These are phyloP conservation scores for Pangasius krempfi DNA, from an alignment of 2,797 vertebrate species.

Conservation along the genomic window DNA sequence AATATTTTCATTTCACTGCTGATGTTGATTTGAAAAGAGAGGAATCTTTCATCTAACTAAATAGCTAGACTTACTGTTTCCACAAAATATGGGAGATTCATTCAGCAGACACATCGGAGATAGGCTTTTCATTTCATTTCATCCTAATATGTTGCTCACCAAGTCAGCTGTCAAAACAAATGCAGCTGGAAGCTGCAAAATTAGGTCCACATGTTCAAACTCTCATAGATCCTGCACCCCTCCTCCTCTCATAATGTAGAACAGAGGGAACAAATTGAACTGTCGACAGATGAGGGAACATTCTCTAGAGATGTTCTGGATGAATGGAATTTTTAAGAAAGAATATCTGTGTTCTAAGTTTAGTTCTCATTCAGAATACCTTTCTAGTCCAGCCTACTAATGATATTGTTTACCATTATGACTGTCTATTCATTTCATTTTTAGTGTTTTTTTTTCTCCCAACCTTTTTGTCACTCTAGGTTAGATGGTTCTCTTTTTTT, in stretches of 20 bases:
- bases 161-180: slow-evolving; percentile 76
- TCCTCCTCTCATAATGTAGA: slow-evolving; percentile 65
- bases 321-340: slow-evolving; percentile 50
- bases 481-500: neutral
- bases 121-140: slow-evolving; percentile 66
- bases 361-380: slow-evolving; percentile 2
- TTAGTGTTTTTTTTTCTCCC: too few species aligned
- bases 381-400: neutral
- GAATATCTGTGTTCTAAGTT: slow-evolving; percentile 19
- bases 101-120: slow-evolving; percentile 46
- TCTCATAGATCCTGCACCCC: slow-evolving; percentile 50
- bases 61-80: slow-evolving; percentile 17
- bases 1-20: neutral
- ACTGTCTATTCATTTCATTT: neutral
- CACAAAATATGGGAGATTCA: slow-evolving; percentile 7
- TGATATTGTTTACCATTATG: neutral
- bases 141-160: slow-evolving; percentile 66
- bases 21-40: neutral
- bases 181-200: slow-evolving; percentile 69
- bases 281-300: slow-evolving; percentile 57
- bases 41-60: slow-evolving; percentile 15
- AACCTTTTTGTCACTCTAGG: neutral
- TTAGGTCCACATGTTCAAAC: slow-evolving; percentile 68
- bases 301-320: slow-evolving; percentile 46
- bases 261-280: slow-evolving; percentile 70